Evolutionary conservation across 2,888 invertebrate species (phyloP).

Genomic region (Yponomeuta cagnagella): DNA sequence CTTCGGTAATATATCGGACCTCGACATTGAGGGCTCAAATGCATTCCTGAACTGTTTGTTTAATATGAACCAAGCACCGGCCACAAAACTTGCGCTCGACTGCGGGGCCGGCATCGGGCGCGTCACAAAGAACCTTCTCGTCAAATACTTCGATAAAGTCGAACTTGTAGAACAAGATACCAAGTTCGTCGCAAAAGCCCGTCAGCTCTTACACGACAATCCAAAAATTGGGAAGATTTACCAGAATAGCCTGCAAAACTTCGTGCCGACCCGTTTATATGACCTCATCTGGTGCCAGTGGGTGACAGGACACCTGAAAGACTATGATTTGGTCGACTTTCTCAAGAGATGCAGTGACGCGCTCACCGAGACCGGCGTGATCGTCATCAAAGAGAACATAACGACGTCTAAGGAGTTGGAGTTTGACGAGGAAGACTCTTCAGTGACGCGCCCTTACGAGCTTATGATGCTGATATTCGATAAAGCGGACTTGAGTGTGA

Average conservation of each 20-base stretch:
- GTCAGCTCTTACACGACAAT: slow-evolving; percentile 57
- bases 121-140: slow-evolving; percentile 88
- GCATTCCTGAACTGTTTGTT: slow-evolving; percentile 79
- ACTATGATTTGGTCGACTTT: slow-evolving; percentile 87
- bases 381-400: slow-evolving; percentile 82
- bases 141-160: slow-evolving; percentile 86
- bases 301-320: slow-evolving; percentile 92
- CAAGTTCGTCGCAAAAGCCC: slow-evolving; percentile 86
- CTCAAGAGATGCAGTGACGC: slow-evolving; percentile 77
- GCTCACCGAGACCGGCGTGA: slow-evolving; percentile 42
- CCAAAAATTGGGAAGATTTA: slow-evolving; percentile 80
- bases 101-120: slow-evolving; percentile 99
- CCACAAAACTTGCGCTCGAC: slow-evolving; percentile 84
- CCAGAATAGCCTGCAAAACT: slow-evolving; percentile 87
- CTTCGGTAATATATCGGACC: slow-evolving; percentile 88
- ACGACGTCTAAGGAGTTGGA: slow-evolving; percentile 78
- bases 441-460: slow-evolving; percentile 86
- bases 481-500: slow-evolving; percentile 80
- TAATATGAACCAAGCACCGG: slow-evolving; percentile 65
- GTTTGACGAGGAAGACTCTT: slow-evolving; percentile 90
- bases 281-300: slow-evolving; percentile 98
- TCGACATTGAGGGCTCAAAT: slow-evolving; percentile 91
- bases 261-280: slow-evolving; percentile 85
- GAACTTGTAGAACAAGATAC: slow-evolving; percentile 95
- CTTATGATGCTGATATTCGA: slow-evolving; percentile 79